Conservation (phyloP, 1,140 invertebrate genomes). For the Halictus rubicundus region DNA sequence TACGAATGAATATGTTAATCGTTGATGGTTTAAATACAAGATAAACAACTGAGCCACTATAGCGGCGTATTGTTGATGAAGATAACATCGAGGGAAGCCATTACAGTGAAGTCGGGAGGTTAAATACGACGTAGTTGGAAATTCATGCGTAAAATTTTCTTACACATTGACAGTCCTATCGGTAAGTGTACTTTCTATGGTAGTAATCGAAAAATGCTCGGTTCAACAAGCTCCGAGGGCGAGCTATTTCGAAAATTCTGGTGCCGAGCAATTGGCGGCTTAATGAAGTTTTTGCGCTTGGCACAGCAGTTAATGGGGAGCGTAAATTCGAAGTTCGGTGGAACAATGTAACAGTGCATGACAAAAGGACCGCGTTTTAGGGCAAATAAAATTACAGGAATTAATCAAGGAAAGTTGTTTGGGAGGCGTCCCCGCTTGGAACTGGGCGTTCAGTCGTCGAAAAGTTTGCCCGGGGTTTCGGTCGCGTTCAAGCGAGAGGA, state of each 20-base stretch:
- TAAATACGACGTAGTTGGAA: too few relatives aligned
- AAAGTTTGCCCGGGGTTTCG: not conserved
- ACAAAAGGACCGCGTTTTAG: conserved; percentile 5
- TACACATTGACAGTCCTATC: too few relatives aligned
- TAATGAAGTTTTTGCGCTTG: not conserved
- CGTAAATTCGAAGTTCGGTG: not conserved
- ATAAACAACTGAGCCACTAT: too few relatives aligned
- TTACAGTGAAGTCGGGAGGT: too few relatives aligned
- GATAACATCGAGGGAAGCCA: too few relatives aligned
- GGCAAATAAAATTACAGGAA: conserved; percentile 10
- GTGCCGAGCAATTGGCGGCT: not conserved
- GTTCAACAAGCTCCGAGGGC: not conserved
- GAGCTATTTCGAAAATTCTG: not conserved
- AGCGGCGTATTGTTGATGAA: too few relatives aligned
- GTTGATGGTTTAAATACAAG: too few relatives aligned
- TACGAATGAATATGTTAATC: too few relatives aligned
- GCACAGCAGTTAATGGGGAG: not conserved
- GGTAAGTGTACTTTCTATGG: too few relatives aligned
- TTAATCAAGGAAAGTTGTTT: conserved; percentile 10
- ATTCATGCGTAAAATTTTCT: too few relatives aligned
- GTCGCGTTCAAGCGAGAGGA: not conserved
- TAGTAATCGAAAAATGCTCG: too few relatives aligned
- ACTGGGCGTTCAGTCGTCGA: conserved; percentile 3
- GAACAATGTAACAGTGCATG: conserved; percentile 8
- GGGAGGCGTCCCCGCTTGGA: not conserved